These are phyloP conservation scores for Halichoeres trimaculatus DNA, from an alignment of 2,113 vertebrate genomes.

Conservation along the genomic window DNA sequence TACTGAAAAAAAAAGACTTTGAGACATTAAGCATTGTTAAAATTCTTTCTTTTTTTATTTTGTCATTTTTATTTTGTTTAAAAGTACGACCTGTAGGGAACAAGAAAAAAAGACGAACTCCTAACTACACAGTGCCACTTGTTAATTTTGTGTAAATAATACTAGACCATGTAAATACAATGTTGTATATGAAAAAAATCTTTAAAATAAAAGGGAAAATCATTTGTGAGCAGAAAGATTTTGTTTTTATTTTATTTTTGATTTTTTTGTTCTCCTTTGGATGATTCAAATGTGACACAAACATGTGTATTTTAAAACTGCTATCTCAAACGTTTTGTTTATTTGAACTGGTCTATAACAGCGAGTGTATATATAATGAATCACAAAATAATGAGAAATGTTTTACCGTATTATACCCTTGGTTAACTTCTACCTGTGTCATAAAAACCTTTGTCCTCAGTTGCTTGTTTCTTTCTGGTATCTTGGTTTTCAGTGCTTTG, in stretches of 20 bases:
- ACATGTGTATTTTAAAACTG: constrained; percentile 66
- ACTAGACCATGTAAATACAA: constrained; percentile 85
- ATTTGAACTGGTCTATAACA: constrained; percentile 60
- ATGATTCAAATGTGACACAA: constrained; percentile 70
- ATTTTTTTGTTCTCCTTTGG: constrained; percentile 41
- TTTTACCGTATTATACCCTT: constrained; percentile 71
- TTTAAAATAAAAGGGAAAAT: constrained; percentile 86
- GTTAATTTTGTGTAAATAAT: constrained; percentile 87
- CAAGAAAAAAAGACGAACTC: constrained; percentile 68
- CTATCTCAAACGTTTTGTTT: constrained; percentile 45
- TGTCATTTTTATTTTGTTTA: constrained; percentile 75
- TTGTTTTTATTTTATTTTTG: constrained; percentile 59
- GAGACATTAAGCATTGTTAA: constrained; percentile 69
- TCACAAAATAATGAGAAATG: constrained; percentile 61
- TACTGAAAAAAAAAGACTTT: constrained; percentile 55
- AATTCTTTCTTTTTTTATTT: constrained; percentile 59
- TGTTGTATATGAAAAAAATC: constrained; percentile 87
- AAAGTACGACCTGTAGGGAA: constrained; percentile 69
- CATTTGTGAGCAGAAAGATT: constrained; percentile 77
- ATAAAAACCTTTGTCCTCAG: constrained; percentile 72
- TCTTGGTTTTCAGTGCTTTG: constrained; percentile 72
- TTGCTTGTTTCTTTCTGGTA: constrained; percentile 72
- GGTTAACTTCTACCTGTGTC: constrained; percentile 72
- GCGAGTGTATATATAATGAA: constrained; percentile 72
- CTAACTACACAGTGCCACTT: constrained; percentile 84